Base-by-base conservation (phyloP, 1,140 invertebrate genomes). In the Drosophila saltans region DNA sequence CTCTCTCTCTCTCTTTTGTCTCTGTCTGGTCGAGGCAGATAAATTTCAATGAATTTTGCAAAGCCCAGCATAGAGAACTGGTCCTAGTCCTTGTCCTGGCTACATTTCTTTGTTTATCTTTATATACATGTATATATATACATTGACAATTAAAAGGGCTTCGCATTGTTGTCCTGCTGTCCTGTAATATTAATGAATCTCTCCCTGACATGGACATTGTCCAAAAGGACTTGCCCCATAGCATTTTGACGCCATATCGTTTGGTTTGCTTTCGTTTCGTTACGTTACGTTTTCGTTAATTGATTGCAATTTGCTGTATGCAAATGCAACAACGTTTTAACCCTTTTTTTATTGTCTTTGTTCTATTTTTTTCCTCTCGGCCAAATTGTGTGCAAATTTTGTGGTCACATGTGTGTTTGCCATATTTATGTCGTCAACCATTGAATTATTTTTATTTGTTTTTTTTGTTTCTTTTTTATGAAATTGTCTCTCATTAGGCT, bases 81-180 rank as follows among this genome's bases (percentile, higher is more conserved):
- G 40, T 36, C 33, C 33, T 36, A 11, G 16, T 66, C 39, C 52
- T 65, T 43, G 52, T 70, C 58, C 72, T 68, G 78, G 78, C 69
- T 78, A 80, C 84, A 89, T 81, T 89, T 89, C 84, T 88, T 89
- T 88, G 84, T 88, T 88, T 88, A 88, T 88, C 84, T 84, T 81
- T 81, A 78, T 75, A 89, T 48, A 43, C 16, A 43, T 24, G 2
- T 21, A 45, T 45, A 5, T n/a, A 43, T 24, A 48, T 48, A 24
- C 81, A 81, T 89, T 89, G 75, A 84, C 84, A 90, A 88, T 89
- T 89, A 89, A 89, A 89, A 89, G 80, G 85, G 85, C 78, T 77
- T 75, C 57, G 55, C 77, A 78, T 88, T 88, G 83, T 86, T 79
- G 83, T 76, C 66, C 70, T 36, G 33, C 84, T 77, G 76, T 73